A percentile compares a stretch with the other conserved stretches of the same genome.
phyloP scores from a whole-genome alignment of 1,140 invertebrate species.

The Brachionus angularis region DNA sequence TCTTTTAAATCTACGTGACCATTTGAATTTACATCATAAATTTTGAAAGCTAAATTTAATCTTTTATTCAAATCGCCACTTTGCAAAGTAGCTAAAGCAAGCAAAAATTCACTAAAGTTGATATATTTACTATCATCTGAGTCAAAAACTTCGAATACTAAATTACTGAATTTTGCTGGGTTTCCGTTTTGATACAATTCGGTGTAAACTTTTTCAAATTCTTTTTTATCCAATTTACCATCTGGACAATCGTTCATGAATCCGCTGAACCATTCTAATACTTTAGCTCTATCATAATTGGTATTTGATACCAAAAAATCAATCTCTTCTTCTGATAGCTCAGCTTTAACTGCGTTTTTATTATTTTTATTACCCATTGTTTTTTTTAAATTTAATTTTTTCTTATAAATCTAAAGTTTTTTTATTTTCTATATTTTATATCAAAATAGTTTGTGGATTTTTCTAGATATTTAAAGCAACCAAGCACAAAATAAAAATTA shows the following conservation, averaged over 20 bases:
- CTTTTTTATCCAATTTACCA: constrained; percentile 42
- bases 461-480: no score
- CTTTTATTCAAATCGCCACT: neutral
- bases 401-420: no score
- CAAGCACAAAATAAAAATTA: no score
- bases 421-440: no score
- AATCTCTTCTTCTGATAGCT: constrained; percentile 52
- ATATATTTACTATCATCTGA: constrained; percentile 20
- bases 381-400: neutral
- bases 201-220: constrained; percentile 38
- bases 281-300: constrained; percentile 56
- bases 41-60: constrained; percentile 19
- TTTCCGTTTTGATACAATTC: constrained; percentile 41
- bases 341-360: constrained; percentile 12
- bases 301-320: constrained; percentile 57
- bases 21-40: constrained; percentile 35
- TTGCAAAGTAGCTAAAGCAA: constrained; percentile 11
- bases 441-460: no score
- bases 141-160: constrained; percentile 20
- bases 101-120: constrained; percentile 38
- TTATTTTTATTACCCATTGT: constrained; percentile 35
- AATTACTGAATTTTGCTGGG: constrained; percentile 2
- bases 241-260: constrained; percentile 50
- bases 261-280: constrained; percentile 58
- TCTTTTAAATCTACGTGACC: constrained; percentile 42